A percentile compares a stretch with the other conserved stretches of the same genome.
Evolutionary conservation across 1,140 invertebrate species (phyloP).

Genomic region (Proctacanthus coquilletti): DNA sequence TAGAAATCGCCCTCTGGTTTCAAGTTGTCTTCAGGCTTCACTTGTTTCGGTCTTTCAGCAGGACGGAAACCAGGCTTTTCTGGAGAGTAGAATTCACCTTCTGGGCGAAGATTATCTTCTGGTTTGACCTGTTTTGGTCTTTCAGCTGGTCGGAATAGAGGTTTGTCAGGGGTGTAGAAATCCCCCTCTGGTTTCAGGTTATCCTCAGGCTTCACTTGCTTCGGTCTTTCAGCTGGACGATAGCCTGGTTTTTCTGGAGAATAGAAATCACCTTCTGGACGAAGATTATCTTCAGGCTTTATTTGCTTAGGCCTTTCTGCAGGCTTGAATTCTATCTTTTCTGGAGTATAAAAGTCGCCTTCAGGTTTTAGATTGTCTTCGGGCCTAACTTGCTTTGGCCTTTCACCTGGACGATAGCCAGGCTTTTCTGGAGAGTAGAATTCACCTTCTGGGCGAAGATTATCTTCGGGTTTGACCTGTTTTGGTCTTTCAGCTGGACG

Average conservation of each 20-base stretch:
- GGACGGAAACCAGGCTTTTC: slow-evolving; percentile 21
- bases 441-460: slow-evolving; percentile 39
- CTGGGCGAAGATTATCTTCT: slow-evolving; percentile 30
- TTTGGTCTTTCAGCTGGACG: slow-evolving; percentile 30
- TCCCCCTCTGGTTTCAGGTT: slow-evolving; percentile 40
- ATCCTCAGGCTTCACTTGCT: slow-evolving; percentile 30
- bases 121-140: slow-evolving; percentile 25
- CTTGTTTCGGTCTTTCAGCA: slow-evolving; percentile 32
- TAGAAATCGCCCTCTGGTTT: slow-evolving; percentile 40
- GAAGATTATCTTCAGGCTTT: slow-evolving; percentile 40
- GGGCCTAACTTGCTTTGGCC: slow-evolving; percentile 29
- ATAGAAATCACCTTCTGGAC: slow-evolving; percentile 38
- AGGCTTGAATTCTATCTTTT: slow-evolving; percentile 19
- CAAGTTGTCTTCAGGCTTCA: slow-evolving; percentile 36
- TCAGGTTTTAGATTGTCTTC: slow-evolving; percentile 37
- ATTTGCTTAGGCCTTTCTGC: slow-evolving; percentile 30
- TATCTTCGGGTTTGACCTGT: slow-evolving; percentile 32
- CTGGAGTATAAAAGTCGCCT: slow-evolving; percentile 36
- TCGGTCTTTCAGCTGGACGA: slow-evolving; percentile 32
- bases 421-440: slow-evolving; percentile 34
- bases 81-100: slow-evolving; percentile 31
- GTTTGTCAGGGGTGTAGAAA: slow-evolving; percentile 29
- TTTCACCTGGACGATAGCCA: slow-evolving; percentile 29
- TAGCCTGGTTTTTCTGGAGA: slow-evolving; percentile 17
- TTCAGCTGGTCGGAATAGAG: slow-evolving; percentile 27